Conservation (phyloP, 1,140 invertebrate species). For the Bombus affinis region DNA sequence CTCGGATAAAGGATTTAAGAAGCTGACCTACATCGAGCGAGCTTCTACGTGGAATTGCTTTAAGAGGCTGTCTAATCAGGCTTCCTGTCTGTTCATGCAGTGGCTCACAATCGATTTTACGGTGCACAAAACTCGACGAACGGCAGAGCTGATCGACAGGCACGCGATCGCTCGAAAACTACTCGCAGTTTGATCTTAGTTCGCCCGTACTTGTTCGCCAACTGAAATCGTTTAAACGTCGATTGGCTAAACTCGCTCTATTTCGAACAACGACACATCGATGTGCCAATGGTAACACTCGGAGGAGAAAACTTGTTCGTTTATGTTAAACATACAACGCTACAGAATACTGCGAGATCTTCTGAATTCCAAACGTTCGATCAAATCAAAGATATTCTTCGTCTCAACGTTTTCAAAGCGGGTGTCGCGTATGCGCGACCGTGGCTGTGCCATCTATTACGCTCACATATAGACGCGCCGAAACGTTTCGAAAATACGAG, state of each 20-base stretch:
- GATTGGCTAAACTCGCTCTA: not conserved
- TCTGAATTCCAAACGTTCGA: too few relatives aligned
- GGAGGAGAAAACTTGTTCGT: not conserved
- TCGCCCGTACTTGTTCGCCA: conserved; percentile 11
- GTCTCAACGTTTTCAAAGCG: too few relatives aligned
- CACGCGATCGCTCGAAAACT: conserved; percentile 55
- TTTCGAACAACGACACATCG: not conserved
- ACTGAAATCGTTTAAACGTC: conserved; percentile 25
- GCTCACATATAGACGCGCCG: too few relatives aligned
- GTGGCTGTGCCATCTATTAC: too few relatives aligned
- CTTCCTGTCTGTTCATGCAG: conserved; percentile 36
- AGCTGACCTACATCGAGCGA: conserved; percentile 3
- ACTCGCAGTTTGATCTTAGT: conserved; percentile 30
- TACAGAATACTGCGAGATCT: rapidly evolving
- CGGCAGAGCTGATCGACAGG: conserved; percentile 50
- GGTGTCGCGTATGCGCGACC: too few relatives aligned
- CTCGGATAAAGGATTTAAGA: conserved; percentile 2
- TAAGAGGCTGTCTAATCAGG: conserved; percentile 47
- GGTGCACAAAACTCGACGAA: conserved; percentile 25
- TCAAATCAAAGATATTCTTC: too few relatives aligned
- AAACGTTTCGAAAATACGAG: too few relatives aligned
- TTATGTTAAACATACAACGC: not conserved
- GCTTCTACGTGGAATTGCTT: conserved; percentile 30
- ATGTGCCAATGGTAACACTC: not conserved
- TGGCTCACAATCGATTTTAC: conserved; percentile 32